Conservation (phyloP, 2,113 vertebrate genomes). For the Pteropus alecto region DNA sequence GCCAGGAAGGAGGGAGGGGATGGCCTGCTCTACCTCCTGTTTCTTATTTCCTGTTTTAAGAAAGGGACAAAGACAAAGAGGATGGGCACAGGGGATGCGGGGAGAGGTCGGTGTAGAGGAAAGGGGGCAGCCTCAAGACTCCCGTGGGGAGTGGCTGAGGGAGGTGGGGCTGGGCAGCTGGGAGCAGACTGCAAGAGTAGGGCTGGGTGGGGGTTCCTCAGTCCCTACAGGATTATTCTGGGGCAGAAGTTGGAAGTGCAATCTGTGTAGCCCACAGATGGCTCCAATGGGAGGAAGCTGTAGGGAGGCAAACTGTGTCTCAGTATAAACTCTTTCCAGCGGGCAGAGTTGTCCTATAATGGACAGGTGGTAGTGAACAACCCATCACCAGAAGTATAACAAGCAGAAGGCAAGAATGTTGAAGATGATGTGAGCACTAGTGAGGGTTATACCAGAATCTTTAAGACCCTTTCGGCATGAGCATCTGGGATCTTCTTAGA, state of each 20-base stretch:
- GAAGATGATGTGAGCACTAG: no score
- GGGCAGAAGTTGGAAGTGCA: background rate
- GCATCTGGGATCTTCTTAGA: background rate
- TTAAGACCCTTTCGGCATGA: background rate
- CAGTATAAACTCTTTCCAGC: background rate
- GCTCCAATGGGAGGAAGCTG: background rate
- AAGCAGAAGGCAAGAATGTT: background rate
- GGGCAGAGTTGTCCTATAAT: background rate
- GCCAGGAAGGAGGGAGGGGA: background rate
- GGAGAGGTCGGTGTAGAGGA: background rate
- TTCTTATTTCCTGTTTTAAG: background rate
- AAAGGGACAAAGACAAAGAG: background rate
- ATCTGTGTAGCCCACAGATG: background rate
- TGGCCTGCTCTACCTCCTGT: background rate
- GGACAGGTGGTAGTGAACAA: background rate
- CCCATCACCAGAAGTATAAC: background rate
- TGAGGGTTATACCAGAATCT: accelerated
- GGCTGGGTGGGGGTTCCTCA: no score
- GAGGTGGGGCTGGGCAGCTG: background rate
- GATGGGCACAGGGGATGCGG: accelerated
- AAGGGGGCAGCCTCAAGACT: background rate
- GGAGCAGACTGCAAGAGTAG: background rate
- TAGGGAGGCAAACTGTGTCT: background rate
- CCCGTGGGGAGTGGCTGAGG: background rate
- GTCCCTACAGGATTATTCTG: background rate